Percentiles rank a stretch among this genome's conserved stretches.
Conservation (phyloP, 2,888 invertebrate species). For the Protodeltote pygarga region DNA sequence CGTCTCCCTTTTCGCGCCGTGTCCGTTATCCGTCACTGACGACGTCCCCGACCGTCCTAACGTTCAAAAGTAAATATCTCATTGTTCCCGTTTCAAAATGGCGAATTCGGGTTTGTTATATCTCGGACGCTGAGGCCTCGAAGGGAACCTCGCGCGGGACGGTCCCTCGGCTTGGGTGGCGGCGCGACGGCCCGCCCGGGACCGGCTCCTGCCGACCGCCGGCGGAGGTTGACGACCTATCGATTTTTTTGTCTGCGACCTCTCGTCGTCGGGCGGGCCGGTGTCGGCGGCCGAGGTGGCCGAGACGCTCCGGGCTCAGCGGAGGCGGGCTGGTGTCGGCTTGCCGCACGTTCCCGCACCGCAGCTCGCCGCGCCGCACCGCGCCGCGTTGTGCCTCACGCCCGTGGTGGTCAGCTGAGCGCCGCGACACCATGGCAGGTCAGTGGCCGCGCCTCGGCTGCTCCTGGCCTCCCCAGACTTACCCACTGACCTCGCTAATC, state of each 20-base stretch:
- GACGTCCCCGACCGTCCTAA: slow-evolving; percentile 65
- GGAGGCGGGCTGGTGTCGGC: slow-evolving; percentile 39
- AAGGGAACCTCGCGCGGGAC: slow-evolving; percentile 49
- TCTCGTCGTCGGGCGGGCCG: slow-evolving; percentile 78
- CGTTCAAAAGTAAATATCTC: slow-evolving; percentile 85
- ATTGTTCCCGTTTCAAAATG: slow-evolving; percentile 87
- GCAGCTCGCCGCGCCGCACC: slow-evolving; percentile 43
- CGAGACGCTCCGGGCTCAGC: slow-evolving; percentile 56
- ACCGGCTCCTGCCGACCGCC: slow-evolving; percentile 73
- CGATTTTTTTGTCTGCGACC: slow-evolving; percentile 86
- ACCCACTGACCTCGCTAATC: slow-evolving; percentile 51
- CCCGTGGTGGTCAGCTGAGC: slow-evolving; percentile 62
- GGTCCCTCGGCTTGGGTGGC: slow-evolving; percentile 54
- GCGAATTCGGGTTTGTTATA: slow-evolving; percentile 76
- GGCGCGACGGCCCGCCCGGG: slow-evolving; percentile 71
- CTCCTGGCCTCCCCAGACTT: slow-evolving; percentile 48
- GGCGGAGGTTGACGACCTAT: slow-evolving; percentile 85
- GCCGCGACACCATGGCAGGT: slow-evolving; percentile 64
- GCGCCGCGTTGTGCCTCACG: slow-evolving; percentile 49
- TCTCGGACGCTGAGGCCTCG: slow-evolving; percentile 49
- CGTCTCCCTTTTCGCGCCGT: slow-evolving; percentile 61
- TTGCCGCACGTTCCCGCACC: slow-evolving; percentile 44
- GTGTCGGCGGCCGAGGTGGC: slow-evolving; percentile 66
- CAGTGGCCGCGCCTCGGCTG: slow-evolving; percentile 64
- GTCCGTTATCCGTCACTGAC: slow-evolving; percentile 62